Evolutionary conservation across 1,140 invertebrate genomes (phyloP), one percentile per base, ranked within the genome.

Genomic region (Philotrypesis tridentata): DNA sequence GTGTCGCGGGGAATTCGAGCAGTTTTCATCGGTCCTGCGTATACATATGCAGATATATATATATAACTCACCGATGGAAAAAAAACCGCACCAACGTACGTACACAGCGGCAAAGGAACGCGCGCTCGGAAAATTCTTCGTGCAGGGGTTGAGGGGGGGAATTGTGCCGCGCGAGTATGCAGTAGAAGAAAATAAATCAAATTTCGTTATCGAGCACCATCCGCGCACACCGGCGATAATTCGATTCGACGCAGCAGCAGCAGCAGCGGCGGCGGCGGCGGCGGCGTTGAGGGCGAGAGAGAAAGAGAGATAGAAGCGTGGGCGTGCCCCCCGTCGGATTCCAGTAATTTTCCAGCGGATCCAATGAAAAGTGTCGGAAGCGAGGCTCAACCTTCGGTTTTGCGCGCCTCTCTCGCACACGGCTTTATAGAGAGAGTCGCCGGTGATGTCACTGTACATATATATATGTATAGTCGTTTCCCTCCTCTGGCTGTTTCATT

Each of bases 131-230:
- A 73, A 80, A 80, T 37, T 71, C 31, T 79, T 79, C 48, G 70
- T 27, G 17, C 23, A 55, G 1, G n/a, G 31, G n/a, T n/a, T n/a
- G n/a, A n/a, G n/a, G n/a, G n/a, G n/a, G n/a, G n/a, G n/a, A n/a
- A n/a, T n/a, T n/a, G n/a, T n/a, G n/a, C n/a, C 27, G 43, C 48
- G 21, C 29, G 25, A 33, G 9, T 37, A 65, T 21, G 37, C 37
- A 72, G 37, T 21, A 6, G 25, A 80, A 63, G 70, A 65, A 80
- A 80, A 80, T 80, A 73, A 80, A 80, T 80, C 78, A 73, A 80
- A 65, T 80, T 72, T 80, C 55, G 55, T 80, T 80, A 73, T 61
- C n/a, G 55, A 71, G 70, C 5, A 63, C 31, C 71, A 73, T 63
- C 68, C n/a, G 7, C 14, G 77, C 21, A 23, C 23, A 23, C 23